Evolutionary conservation across 2,113 vertebrate genomes (phyloP), one percentile per base, ranked within the genome.

Genomic region (Rynchops niger): DNA sequence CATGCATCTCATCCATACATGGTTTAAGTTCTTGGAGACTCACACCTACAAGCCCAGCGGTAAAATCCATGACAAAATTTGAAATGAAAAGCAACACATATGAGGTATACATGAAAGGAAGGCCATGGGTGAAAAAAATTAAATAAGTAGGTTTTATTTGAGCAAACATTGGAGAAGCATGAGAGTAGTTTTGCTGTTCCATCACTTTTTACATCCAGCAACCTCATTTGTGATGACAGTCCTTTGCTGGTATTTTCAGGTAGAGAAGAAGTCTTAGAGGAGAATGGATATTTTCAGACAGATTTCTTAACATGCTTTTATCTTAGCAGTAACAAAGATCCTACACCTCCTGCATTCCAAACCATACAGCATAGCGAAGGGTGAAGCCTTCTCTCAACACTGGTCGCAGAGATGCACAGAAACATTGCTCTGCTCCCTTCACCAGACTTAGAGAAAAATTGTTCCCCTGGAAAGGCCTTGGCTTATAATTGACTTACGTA

Each of bases 321-420:
- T n/a, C 47, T 83, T 38, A 58, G 8, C 58, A 53, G 52, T 15
- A 76, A 29, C 69, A 70, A 47, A 67, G 59, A 34, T 80, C 23
- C 25, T n/a, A 61, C 52, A 34, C 42, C 63, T 27, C 16, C 52
- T 42, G 32, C 81, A 27, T 38, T 52, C 71, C 58, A 34, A 56
- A 29, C 27, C 1, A 0, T 9, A 13, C 38, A 23, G 45, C 4
- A 0, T 1, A 45, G 38, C 0, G 7, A 71, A 45, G 58, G 53
- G 26, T 15, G 36, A 87, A 95, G 32, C 38, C 45, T 40, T 73
- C 59, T 5, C 42, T 62, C 40, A 34, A 29, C 11, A 5, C 9
- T 11, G 34, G 27, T 32, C 9, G 13, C 26, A 63, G 22, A 12
- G 53, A 67, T 11, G 34, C 40, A 55, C 47, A 52, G 40, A 65